Conservation (phyloP, 2,797 vertebrate species). For the Gymnoscopelus microlampas region DNA sequence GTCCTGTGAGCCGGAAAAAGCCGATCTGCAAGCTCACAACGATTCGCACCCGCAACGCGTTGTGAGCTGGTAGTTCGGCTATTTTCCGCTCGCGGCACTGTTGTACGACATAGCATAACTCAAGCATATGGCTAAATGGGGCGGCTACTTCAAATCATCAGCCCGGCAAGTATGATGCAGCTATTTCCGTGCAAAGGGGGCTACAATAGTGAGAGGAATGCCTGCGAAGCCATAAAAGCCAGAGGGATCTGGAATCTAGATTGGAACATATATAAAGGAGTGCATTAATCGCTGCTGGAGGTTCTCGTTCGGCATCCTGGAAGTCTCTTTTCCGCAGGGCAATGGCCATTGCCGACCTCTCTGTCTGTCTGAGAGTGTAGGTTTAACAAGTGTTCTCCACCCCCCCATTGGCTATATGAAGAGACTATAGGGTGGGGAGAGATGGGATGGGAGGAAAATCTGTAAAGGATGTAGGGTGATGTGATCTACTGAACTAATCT, state of each 20-base stretch:
- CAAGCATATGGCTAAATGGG: neutral
- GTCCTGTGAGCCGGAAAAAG: no score
- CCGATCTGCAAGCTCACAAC: no score
- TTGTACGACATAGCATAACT: no score
- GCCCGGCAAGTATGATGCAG: constrained; percentile 68
- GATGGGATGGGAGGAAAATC: constrained; percentile 29
- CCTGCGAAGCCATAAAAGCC: constrained; percentile 71
- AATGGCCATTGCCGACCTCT: constrained; percentile 49
- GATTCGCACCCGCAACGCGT: no score
- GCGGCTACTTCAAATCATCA: constrained; percentile 55
- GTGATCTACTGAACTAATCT: constrained; percentile 82
- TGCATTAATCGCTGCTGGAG: constrained; percentile 77
- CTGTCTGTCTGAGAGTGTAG: constrained; percentile 51
- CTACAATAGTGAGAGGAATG: constrained; percentile 76
- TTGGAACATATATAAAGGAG: constrained; percentile 71
- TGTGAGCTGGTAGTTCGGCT: no score
- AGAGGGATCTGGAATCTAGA: constrained; percentile 81
- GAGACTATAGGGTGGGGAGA: constrained; percentile 5
- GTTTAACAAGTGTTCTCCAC: constrained; percentile 54
- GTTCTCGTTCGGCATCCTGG: constrained; percentile 65
- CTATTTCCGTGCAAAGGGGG: constrained; percentile 73
- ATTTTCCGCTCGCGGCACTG: no score
- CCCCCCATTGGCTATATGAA: constrained; percentile 36
- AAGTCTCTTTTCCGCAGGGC: constrained; percentile 28
- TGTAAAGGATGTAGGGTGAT: constrained; percentile 76